Conservation (phyloP, 1,140 invertebrate species). For the Leptinotarsa lineolata region DNA sequence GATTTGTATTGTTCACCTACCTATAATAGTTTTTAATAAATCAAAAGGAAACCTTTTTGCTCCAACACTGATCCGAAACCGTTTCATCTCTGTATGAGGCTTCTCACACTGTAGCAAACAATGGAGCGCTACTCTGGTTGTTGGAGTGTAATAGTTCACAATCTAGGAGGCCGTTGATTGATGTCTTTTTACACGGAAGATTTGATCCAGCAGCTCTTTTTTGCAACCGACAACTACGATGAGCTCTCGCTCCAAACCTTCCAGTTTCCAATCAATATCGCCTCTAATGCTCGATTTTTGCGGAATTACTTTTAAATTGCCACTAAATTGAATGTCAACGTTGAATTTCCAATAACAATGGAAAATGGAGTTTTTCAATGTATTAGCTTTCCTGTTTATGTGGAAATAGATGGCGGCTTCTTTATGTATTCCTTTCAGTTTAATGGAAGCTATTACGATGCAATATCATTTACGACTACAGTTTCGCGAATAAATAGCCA, state of each 20-base stretch:
- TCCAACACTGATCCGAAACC: background rate
- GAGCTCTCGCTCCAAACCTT: constrained; percentile 27
- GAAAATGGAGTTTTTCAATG: constrained; percentile 33
- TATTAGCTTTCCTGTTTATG: constrained; percentile 26
- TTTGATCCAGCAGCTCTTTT: constrained; percentile 31
- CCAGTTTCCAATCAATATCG: constrained; percentile 35
- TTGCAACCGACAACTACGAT: constrained; percentile 9
- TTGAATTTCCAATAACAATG: constrained; percentile 30
- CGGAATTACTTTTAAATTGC: constrained; percentile 44
- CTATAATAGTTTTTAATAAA: background rate
- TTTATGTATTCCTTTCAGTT: constrained; percentile 10
- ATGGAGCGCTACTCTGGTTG: constrained; percentile 11
- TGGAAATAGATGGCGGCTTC: constrained; percentile 16
- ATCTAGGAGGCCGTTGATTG: constrained; percentile 37
- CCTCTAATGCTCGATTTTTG: constrained; percentile 38
- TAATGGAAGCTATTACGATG: constrained; percentile 21
- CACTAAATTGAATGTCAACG: constrained; percentile 37
- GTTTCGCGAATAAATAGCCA: constrained; percentile 6
- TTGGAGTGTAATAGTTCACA: constrained; percentile 15
- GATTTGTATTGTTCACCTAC: too few species aligned
- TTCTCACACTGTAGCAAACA: background rate
- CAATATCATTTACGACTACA: constrained; percentile 17
- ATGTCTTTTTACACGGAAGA: constrained; percentile 41
- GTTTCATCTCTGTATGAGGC: background rate
- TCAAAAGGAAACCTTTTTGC: background rate